Conservation (phyloP, 53 echinoderm and acorn worm species). For the Hippasteria phrygiana region DNA sequence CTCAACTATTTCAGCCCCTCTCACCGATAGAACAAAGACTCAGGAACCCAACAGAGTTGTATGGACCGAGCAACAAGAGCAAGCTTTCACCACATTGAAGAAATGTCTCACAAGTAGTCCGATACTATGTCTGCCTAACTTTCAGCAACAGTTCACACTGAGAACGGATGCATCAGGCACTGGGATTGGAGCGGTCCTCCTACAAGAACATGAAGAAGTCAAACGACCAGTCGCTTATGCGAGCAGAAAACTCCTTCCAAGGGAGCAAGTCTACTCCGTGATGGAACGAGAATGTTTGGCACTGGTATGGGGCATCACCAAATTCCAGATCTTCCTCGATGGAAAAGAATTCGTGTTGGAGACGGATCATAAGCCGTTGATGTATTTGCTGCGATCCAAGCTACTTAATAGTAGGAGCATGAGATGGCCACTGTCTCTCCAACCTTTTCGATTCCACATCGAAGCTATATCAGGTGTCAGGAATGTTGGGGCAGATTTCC, state of each 20-base stretch:
- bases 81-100: conserved; percentile 64
- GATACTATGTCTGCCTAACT: conserved; percentile 60
- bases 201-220: not conserved
- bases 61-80: conserved; percentile 62
- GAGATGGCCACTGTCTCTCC: conserved; percentile 54
- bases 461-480: conserved; percentile 61
- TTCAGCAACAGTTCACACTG: conserved; percentile 30
- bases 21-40: conserved; percentile 72
- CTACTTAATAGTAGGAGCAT: conserved; percentile 45
- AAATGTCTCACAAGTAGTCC: conserved; percentile 45
- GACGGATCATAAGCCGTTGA: conserved; percentile 58
- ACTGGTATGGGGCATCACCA: conserved; percentile 48
- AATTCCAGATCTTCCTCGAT: conserved; percentile 28
- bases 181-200: conserved; percentile 25
- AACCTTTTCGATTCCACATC: conserved; percentile 60
- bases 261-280: conserved; percentile 18
- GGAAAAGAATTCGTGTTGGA: conserved; percentile 50
- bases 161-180: conserved; percentile 56
- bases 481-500: conserved; percentile 70
- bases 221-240: conserved; percentile 28
- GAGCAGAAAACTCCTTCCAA: not conserved
- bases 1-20: conserved; percentile 69
- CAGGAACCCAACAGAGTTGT: conserved; percentile 70
- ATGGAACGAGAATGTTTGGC: conserved; percentile 52
- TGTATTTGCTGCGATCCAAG: conserved; percentile 27